Base-by-base conservation (phyloP, 2,113 vertebrate genomes). In the Melanocharis versteri region DNA sequence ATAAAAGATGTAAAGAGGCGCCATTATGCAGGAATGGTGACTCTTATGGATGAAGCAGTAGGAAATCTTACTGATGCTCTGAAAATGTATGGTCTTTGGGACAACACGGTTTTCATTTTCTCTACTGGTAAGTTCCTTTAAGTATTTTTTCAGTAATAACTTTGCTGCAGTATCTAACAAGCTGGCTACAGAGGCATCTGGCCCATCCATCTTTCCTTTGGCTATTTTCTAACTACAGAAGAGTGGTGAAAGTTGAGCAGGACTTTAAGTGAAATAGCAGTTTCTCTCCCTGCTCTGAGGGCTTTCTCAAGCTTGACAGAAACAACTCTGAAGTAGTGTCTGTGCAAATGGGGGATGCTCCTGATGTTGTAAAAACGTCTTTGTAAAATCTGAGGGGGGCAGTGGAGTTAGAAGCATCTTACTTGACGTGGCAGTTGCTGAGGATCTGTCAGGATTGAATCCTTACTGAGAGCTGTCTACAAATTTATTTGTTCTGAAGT, bases 21-120 rank as follows among this genome's bases (percentile, higher is more conserved):
- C 23, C 30, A 42, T 33, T 99, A 99, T 26, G 99, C 99, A 0
- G 99, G 99, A 58, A 99, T 99, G 99, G 99, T 99, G 90, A 98
- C 99, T 4, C 98, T 98, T 48, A 98, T 99, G 99, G 99, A 99
- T 75, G 99, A 99, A 96, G 99, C 99, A 0, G 98, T 99, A 85
- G 99, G 99, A 89, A 99, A 99, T 97, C 97, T 99, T 95, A 99
- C 98, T 2, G 90, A 58, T 58, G 98, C 99, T 60, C 93, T 99
- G 91, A 97, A 97, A 92, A 93, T 93, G n/a, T 58, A 31, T 0
- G 99, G 98, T 54, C 98, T 99, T 35, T 99, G 99, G 99, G 45
- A 99, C 94, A 99, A 99, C 97, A 99, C 99, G 0, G 95, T 99
- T 87, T 97, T 99, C 39, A 87, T 99, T 83, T 99, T 99, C 97